These are phyloP conservation scores for Phenganax marumi DNA, from an alignment of 92 coral and sea anemone species.

Conservation along the genomic window DNA sequence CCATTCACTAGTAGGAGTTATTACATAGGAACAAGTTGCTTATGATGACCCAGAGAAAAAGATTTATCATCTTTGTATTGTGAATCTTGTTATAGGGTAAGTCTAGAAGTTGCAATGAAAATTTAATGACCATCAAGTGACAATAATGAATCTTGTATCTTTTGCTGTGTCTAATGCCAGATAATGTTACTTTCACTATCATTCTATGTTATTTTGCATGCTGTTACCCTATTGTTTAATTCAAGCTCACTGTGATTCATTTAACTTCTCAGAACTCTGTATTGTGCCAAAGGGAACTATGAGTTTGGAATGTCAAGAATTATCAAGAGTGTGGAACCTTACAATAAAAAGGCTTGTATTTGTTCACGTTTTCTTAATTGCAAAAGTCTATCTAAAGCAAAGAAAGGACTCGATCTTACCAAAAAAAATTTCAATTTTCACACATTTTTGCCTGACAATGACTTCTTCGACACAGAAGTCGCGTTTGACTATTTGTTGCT, in stretches of 20 bases:
- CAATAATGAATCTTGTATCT: background rate
- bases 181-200: background rate
- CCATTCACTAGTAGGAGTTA: background rate
- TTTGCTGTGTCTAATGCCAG: background rate
- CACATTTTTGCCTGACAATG: background rate
- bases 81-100: constrained; percentile 92
- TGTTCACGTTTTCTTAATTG: background rate
- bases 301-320: constrained; percentile 97
- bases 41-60: constrained; percentile 98
- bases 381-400: background rate
- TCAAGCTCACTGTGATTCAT: background rate
- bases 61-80: constrained; percentile 91
- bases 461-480: background rate
- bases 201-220: background rate
- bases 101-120: constrained; percentile 1
- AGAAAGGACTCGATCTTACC: too few relatives aligned
- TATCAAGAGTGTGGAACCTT: constrained; percentile 96
- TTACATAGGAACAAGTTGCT: constrained; percentile 89
- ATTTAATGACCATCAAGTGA: background rate
- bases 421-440: too few relatives aligned
- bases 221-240: too few relatives aligned
- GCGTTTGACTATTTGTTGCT: too few relatives aligned
- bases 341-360: constrained; percentile 79
- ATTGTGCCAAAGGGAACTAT: constrained; percentile 95
- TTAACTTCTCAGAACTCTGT: constrained; percentile 64